A percentile compares a stretch with the other conserved stretches of the same genome.
phyloP scores from a whole-genome alignment of 2,113 vertebrate species.

The Acanthochromis polyacanthus region DNA sequence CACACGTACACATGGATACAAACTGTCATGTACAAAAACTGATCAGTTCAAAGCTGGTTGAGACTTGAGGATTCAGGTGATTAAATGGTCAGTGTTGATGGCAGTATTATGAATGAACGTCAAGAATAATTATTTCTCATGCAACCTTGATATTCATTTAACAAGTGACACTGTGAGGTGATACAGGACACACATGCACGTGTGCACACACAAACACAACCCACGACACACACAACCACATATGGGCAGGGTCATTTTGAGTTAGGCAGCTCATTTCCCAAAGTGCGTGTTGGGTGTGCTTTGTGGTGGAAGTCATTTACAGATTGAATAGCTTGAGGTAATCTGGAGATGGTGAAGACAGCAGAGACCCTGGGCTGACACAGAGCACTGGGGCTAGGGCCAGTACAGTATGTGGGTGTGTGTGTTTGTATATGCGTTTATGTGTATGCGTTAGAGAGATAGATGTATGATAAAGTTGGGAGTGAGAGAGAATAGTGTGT shows the following conservation, averaged over 20 bases:
- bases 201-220: constrained; percentile 23
- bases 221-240: constrained; percentile 52
- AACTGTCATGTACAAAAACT: constrained; percentile 59
- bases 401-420: constrained; percentile 41
- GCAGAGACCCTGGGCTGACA: constrained; percentile 69
- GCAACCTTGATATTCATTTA: constrained; percentile 77
- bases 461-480: constrained; percentile 36
- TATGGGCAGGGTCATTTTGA: constrained; percentile 76
- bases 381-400: constrained; percentile 69
- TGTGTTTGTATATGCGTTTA: constrained; percentile 21
- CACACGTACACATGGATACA: constrained; percentile 5
- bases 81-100: constrained; percentile 76
- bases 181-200: constrained; percentile 56
- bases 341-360: constrained; percentile 83
- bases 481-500: constrained; percentile 42
- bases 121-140: constrained; percentile 73
- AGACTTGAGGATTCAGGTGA: constrained; percentile 61
- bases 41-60: constrained; percentile 64
- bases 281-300: constrained; percentile 81
- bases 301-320: constrained; percentile 82
- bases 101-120: constrained; percentile 75
- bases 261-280: constrained; percentile 83
- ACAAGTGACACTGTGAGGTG: constrained; percentile 73
- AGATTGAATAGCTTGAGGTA: constrained; percentile 83
- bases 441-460: constrained; percentile 23